These are phyloP conservation scores for Ophiodon elongatus DNA, from an alignment of 2,113 vertebrate species.

Conservation along the genomic window DNA sequence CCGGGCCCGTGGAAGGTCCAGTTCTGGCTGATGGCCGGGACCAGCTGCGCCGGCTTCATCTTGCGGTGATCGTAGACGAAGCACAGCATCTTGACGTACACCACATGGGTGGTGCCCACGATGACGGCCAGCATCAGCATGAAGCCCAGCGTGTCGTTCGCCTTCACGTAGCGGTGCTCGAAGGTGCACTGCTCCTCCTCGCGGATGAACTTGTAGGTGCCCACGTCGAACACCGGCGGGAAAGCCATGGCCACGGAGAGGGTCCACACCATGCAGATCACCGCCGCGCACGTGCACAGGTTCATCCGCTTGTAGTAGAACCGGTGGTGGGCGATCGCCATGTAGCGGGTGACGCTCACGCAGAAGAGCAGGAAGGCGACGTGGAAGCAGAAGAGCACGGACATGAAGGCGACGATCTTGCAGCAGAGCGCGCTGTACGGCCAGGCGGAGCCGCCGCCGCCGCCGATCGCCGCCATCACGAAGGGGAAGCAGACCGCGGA, in stretches of 20 bases:
- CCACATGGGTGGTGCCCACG: constrained; percentile 92
- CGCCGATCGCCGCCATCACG: constrained; percentile 92
- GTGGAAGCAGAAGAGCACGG: constrained; percentile 96
- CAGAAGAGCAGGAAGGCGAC: constrained; percentile 95
- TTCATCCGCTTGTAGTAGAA: constrained; percentile 97
- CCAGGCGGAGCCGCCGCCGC: constrained; percentile 86
- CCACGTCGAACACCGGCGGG: constrained; percentile 94
- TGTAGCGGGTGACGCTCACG: constrained; percentile 95
- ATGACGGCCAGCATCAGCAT: constrained; percentile 94
- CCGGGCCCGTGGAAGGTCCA: constrained; percentile 98
- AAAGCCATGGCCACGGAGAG: constrained; percentile 96
- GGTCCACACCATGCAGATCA: constrained; percentile 96
- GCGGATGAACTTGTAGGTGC: constrained; percentile 92
- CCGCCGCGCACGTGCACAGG: constrained; percentile 92
- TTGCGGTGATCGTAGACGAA: constrained; percentile 97
- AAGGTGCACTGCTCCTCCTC: constrained; percentile 96
- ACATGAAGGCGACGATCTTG: constrained; percentile 94
- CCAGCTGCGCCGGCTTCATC: constrained; percentile 96
- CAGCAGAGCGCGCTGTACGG: constrained; percentile 90
- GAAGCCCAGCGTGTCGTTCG: constrained; percentile 95
- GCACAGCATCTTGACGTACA: constrained; percentile 95
- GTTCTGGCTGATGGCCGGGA: constrained; percentile 97
- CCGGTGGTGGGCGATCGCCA: constrained; percentile 97
- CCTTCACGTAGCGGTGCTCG: constrained; percentile 94
- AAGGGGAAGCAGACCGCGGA: constrained; percentile 95